Conservation (phyloP, 1,140 invertebrate species). For the Zaprionus camerounensis region DNA sequence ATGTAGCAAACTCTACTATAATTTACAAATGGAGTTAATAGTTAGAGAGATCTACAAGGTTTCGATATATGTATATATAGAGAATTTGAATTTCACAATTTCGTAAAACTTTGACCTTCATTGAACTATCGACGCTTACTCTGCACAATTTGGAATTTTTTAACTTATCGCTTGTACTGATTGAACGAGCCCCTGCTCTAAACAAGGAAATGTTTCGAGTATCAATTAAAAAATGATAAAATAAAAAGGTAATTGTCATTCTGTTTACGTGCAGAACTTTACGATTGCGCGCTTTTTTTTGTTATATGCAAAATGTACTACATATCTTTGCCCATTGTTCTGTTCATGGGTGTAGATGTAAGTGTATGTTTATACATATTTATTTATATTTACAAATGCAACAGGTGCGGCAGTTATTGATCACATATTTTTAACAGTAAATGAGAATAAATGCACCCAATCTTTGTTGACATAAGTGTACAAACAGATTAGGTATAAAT, state of each 20-base stretch:
- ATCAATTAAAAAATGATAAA: neutral
- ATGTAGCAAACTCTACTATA: too few relatives aligned
- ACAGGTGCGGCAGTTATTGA: conserved; percentile 19
- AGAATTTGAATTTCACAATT: conserved; percentile 31
- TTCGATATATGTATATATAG: neutral
- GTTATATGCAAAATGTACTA: neutral
- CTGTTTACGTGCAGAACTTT: conserved; percentile 1
- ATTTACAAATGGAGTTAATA: too few relatives aligned
- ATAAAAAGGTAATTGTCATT: neutral
- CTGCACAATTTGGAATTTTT: neutral
- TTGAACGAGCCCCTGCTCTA: conserved; percentile 4
- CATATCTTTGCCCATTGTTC: neutral
- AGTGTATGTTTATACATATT: neutral
- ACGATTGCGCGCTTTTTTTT: neutral
- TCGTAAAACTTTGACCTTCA: conserved; percentile 54
- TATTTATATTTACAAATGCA: conserved; percentile 2
- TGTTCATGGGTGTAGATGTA: neutral
- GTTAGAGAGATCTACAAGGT: too few relatives aligned
- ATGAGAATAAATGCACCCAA: neutral
- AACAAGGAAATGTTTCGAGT: neutral
- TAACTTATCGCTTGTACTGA: conserved; percentile 4
- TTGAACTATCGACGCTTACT: neutral
- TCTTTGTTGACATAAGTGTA: neutral
- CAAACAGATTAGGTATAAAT: neutral
- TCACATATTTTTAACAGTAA: neutral